Base-by-base conservation (phyloP, 1,140 invertebrate species). In the Conus betulinus region DNA sequence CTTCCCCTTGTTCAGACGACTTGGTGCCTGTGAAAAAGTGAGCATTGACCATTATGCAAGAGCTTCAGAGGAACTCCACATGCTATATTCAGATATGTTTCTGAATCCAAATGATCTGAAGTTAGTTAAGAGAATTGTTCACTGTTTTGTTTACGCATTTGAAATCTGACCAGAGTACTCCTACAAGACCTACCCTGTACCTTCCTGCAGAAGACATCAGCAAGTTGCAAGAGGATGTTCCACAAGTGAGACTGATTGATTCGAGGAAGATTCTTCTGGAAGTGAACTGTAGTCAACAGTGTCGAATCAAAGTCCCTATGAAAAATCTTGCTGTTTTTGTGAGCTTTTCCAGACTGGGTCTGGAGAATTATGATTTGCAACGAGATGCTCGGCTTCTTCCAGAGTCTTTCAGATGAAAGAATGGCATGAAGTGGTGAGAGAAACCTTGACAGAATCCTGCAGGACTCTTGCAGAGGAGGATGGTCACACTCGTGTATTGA, bases 61-160 rank as follows among this genome's bases (percentile, higher is more conserved):
- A 25, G 91, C 91, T 4, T 87, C 92, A 52, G 27, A 88, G 27
- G 27, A 60, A 17, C 55, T 92, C 17, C 20, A 85, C 13, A 23
- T 87, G 7, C 23, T 86, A 11, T 85, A 86, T 39, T 78, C 27
- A 25, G 92, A 89, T 8, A 85, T 89, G 4, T 27, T 87, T 60
- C 88, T 93, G 25, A 89, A 91, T 76, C 90, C 91, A 60, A 91
- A 91, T 60, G 92, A 93, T 23, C 60, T 83, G 71, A 15, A 63
- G 63, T 17, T 53, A 25, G 79, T 51, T n/a, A 51, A 25, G 13
- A 39, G 6, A 60, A 88, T 25, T 51, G 88, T 51, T 84, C 15
- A 23, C 86, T 92, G 20, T 92, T 87, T n/a, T 90, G 78, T 94
- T 1, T 92, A 91, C 15, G 88, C 79, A 23, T 17, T 71, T 71